These are phyloP conservation scores for Drosophila lacicola DNA, from an alignment of 2,888 invertebrate genomes.

Conservation along the genomic window DNA sequence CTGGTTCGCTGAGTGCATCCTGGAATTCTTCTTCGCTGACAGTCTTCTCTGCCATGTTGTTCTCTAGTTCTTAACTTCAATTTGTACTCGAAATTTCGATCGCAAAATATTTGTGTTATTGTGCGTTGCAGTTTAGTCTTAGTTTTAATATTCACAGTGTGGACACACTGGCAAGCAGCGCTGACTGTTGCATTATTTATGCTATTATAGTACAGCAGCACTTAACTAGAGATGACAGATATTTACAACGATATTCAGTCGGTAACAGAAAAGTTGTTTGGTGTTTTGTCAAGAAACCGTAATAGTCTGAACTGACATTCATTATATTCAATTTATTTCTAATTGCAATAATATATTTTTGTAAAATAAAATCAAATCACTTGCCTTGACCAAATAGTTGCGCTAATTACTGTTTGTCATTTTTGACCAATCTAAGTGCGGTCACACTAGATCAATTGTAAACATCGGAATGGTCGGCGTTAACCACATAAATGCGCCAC, in stretches of 20 bases:
- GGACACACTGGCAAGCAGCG: conserved; percentile 13
- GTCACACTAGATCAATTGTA: conserved; percentile 17
- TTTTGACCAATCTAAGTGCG: not conserved
- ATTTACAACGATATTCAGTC: not conserved
- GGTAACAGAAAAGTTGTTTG: not conserved
- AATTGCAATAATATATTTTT: not conserved
- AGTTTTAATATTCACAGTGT: not conserved
- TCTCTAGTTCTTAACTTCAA: conserved; percentile 5
- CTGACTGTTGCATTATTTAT: not conserved
- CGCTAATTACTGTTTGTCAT: not conserved
- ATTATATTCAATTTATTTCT: not conserved
- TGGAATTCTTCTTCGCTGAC: conserved; percentile 82
- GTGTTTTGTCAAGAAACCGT: not conserved
- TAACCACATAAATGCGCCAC: not conserved
- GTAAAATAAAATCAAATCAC: not conserved
- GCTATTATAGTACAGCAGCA: not conserved
- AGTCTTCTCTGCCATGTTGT: conserved; percentile 52
- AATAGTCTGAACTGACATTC: not conserved
- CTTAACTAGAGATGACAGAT: conserved; percentile 11
- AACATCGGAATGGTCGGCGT: conserved; percentile 40
- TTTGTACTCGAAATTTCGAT: conserved; percentile 46
- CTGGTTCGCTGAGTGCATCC: conserved; percentile 72
- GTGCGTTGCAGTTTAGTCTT: conserved; percentile 31
- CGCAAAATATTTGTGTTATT: conserved; percentile 47
- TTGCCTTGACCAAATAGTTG: not conserved